Conservation (phyloP, 2,888 invertebrate genomes). For the Mesorhabditis spiculigera region DNA sequence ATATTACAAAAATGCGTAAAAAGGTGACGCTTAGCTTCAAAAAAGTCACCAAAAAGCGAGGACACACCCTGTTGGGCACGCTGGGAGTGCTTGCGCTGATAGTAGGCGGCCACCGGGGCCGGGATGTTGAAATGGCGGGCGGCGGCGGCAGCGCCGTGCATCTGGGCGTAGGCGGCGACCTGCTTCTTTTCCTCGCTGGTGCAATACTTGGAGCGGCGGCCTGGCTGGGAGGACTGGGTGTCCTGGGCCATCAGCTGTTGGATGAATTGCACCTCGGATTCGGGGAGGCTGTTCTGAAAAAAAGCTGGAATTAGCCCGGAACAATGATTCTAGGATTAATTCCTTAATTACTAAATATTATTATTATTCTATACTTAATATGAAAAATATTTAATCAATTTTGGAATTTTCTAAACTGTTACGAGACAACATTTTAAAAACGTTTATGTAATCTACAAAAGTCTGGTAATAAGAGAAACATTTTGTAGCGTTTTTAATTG, state of each 20-base stretch:
- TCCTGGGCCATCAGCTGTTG: not conserved
- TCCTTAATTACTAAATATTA: no score
- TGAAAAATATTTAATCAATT: no score
- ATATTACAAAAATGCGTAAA: slow-evolving; percentile 29
- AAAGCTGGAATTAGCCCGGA: no score
- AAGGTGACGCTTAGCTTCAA: no score
- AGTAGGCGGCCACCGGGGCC: slow-evolving; percentile 27
- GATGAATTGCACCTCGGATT: not conserved
- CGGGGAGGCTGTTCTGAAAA: not conserved
- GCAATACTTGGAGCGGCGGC: slow-evolving; percentile 46
- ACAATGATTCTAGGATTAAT: no score
- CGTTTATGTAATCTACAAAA: no score
- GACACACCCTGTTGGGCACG: slow-evolving; percentile 13
- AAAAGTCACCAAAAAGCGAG: no score
- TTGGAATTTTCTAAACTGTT: no score
- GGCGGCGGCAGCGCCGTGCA: slow-evolving; percentile 8
- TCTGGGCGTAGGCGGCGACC: slow-evolving; percentile 39
- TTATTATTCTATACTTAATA: no score
- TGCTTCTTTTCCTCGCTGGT: slow-evolving; percentile 34
- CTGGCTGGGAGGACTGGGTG: slow-evolving; percentile 12
- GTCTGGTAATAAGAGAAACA: no score
- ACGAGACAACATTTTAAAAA: no score
- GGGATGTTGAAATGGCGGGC: slow-evolving; percentile 21
- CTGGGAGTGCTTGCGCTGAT: slow-evolving; percentile 29
- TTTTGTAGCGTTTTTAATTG: no score